phyloP scores from a whole-genome alignment of 2,888 invertebrate genomes.

The Dryadula phaetusa region DNA sequence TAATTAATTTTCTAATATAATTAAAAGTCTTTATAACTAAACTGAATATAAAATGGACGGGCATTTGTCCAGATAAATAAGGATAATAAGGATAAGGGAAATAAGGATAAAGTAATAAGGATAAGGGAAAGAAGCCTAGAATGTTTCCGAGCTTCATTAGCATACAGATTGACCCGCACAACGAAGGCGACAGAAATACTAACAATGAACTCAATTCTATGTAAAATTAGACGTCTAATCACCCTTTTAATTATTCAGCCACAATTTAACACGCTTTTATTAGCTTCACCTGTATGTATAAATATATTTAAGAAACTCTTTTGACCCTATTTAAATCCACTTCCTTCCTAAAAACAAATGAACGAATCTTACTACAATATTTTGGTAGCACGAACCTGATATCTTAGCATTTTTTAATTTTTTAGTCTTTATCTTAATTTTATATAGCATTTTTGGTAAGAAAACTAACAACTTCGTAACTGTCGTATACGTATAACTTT shows the following conservation, averaged over 20 bases:
- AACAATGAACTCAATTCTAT: slow-evolving; percentile 61
- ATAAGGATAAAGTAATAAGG: slow-evolving; percentile 55
- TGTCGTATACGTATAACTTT: too few species aligned
- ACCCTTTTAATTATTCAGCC: slow-evolving; percentile 22
- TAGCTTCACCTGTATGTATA: background rate
- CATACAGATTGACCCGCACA: slow-evolving; percentile 74
- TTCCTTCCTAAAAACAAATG: background rate
- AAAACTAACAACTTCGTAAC: too few species aligned
- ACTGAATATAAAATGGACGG: slow-evolving; percentile 35
- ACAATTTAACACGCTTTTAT: background rate
- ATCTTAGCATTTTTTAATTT: too few species aligned
- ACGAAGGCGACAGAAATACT: slow-evolving; percentile 58
- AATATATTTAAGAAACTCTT: background rate
- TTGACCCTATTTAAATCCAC: too few species aligned
- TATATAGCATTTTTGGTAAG: too few species aligned
- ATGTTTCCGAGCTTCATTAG: slow-evolving; percentile 62
- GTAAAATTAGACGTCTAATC: slow-evolving; percentile 42
- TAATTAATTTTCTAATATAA: slow-evolving; percentile 11
- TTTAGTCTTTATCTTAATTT: too few species aligned
- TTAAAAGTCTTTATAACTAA: slow-evolving; percentile 28
- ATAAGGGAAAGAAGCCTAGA: slow-evolving; percentile 51
- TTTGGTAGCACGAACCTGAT: too few species aligned
- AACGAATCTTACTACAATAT: too few species aligned
- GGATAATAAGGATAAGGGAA: slow-evolving; percentile 52
- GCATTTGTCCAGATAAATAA: slow-evolving; percentile 51